A percentile compares a stretch with the other conserved stretches of the same genome.
Evolutionary conservation across 2,888 invertebrate genomes (phyloP).

Genomic region (Ephialtes manifestator): DNA sequence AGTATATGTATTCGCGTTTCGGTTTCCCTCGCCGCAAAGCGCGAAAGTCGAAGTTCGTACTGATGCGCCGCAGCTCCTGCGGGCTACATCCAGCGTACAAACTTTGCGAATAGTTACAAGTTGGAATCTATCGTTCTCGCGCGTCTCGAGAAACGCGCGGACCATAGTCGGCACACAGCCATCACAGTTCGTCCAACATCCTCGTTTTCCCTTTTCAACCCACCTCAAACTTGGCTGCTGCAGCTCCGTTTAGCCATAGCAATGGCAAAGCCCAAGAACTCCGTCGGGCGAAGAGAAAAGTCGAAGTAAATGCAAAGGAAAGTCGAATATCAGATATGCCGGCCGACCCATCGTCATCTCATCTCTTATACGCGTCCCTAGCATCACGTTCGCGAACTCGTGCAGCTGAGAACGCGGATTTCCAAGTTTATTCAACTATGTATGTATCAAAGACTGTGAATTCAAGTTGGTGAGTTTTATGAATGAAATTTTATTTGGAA

Average conservation of each 20-base stretch:
- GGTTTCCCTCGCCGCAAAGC: conserved; percentile 4
- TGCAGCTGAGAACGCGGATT: conserved; percentile 11
- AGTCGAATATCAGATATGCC: background rate
- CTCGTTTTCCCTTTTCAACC: background rate
- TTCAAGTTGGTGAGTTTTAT: background rate
- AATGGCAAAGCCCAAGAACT: background rate
- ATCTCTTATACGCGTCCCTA: no score
- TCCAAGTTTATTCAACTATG: conserved; percentile 16
- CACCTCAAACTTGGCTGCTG: background rate
- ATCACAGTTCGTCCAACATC: conserved; percentile 6
- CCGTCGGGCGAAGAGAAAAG: background rate
- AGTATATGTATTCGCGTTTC: background rate
- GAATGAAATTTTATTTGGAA: background rate
- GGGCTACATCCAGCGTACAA: conserved; percentile 2
- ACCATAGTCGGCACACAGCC: background rate
- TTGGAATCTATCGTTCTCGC: conserved; percentile 20
- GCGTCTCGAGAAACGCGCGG: background rate
- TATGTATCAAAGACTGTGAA: background rate
- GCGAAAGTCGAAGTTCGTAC: conserved; percentile 30
- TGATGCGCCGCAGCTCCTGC: background rate
- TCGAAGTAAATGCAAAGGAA: background rate
- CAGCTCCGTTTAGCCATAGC: conserved; percentile 8
- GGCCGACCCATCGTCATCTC: background rate
- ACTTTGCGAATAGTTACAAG: conserved; percentile 31
- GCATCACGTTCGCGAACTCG: background rate